Conservation (phyloP, 2,797 vertebrate species). For the Poecile montanus region DNA sequence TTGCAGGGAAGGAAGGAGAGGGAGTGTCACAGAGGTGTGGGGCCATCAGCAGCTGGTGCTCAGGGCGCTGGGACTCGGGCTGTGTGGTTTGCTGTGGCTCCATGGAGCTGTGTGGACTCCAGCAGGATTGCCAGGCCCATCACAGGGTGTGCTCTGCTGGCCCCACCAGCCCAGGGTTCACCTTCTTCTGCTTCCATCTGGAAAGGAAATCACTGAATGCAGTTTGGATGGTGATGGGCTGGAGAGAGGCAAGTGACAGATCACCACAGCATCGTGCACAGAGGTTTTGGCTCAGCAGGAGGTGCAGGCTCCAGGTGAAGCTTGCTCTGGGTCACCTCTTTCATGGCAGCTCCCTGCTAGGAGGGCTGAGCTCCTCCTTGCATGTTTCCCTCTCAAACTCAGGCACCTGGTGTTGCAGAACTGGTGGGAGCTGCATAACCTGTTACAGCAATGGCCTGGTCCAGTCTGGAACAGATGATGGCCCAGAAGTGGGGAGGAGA, state of each 20-base stretch:
- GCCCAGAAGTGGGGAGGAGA: neutral
- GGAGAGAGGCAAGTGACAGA: neutral
- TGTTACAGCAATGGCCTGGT: neutral
- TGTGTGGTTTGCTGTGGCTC: neutral
- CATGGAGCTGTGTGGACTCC: rapidly evolving
- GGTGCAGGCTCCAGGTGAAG: neutral
- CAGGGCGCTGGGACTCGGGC: neutral
- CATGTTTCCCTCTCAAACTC: neutral
- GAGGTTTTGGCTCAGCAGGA: neutral
- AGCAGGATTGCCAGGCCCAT: neutral
- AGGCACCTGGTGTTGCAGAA: neutral
- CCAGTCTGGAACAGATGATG: neutral
- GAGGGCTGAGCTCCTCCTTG: neutral
- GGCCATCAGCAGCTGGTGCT: neutral
- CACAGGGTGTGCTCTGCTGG: neutral
- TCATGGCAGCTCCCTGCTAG: neutral
- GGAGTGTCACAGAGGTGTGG: neutral
- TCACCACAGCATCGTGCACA: rapidly evolving
- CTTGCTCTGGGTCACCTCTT: neutral
- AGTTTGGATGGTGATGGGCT: neutral
- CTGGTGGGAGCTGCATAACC: neutral
- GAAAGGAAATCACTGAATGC: neutral
- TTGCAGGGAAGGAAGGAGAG: neutral
- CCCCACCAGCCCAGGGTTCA: neutral
- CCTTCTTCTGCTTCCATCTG: neutral